Conservation (phyloP, 2,113 vertebrate genomes). For the Emydura subglobosa region DNA sequence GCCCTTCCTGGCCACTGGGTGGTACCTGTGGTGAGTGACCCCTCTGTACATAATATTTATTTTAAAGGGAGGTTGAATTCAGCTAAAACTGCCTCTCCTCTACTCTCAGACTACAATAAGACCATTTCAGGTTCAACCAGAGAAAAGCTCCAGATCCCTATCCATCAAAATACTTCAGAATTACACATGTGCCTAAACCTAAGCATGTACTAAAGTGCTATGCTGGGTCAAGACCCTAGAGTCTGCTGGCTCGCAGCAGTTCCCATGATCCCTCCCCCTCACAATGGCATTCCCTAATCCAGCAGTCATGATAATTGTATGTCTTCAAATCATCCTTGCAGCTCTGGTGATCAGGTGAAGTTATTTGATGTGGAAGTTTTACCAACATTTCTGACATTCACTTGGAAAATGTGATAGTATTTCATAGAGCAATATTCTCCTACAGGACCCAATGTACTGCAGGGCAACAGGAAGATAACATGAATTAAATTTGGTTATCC, state of each 20-base stretch:
- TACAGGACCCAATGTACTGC: neutral
- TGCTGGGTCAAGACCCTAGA: neutral
- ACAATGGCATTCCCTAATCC: neutral
- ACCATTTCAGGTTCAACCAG: neutral
- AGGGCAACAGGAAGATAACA: slow-evolving; percentile 7
- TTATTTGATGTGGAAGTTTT: neutral
- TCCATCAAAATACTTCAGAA: neutral
- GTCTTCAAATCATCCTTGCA: neutral
- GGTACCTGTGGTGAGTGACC: too few species aligned
- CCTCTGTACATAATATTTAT: neutral
- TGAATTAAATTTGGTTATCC: neutral
- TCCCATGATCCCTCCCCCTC: neutral
- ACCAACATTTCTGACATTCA: neutral
- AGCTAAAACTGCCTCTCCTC: neutral
- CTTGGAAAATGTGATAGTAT: neutral
- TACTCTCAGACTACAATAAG: neutral
- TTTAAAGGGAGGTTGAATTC: neutral
- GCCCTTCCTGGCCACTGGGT: too few species aligned
- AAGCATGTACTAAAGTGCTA: neutral
- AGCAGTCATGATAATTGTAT: neutral
- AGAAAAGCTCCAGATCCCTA: neutral
- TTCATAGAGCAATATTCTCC: neutral
- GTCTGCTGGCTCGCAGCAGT: neutral
- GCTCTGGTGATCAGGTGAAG: neutral
- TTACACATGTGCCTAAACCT: neutral